Evolutionary conservation across 2,888 invertebrate genomes (phyloP), one percentile per base, ranked within the genome.

Genomic region (Troglohyphantes excavatus): DNA sequence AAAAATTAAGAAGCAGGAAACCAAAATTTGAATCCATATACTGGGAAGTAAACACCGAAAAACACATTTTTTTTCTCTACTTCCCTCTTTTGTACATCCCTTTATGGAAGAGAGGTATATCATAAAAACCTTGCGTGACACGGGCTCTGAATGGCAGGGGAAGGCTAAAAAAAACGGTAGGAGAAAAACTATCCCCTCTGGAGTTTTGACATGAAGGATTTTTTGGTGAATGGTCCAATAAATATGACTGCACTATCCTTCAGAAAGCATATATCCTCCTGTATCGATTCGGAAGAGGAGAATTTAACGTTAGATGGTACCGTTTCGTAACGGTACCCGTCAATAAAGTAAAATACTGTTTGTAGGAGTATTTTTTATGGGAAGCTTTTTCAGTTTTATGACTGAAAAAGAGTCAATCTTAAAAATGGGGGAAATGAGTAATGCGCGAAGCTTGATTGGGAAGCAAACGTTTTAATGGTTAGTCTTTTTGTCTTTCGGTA

Each of bases 191-290:
- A 75, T 75, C 68, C 76, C 67, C 85, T 75, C 43, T 26, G 59
- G 73, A 26, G 59, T 72, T 68, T 73, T 82, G 82, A 82, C 82
- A 88, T 61, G 65, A 75, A 59, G 68, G 63, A 82, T 67, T 82
- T 61, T 81, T 72, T 21, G 63, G 23, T 19, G 73, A 61, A 75
- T 59, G 73, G 79, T 67, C 79, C 88, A 65, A 88, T 88, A 88
- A 88, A 88, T 88, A 67, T 88, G 82, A 82, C 88, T 81, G 85
- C 72, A 61, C 85, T 29, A 75, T 84, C 75, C 67, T 70, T 86
- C 67, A 86, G 82, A 88, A 65, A 63, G 21, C 23, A 23, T 46
- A 70, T 70, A 59, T n/a, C n/a, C 73, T 73, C 17, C 27, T 53
- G n/a, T 65, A 88, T 88, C 88, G 88, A 88, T 88, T 82, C 59